Conservation (phyloP, 2,113 vertebrate species). For the Cyphomyrus discorhynchus region DNA sequence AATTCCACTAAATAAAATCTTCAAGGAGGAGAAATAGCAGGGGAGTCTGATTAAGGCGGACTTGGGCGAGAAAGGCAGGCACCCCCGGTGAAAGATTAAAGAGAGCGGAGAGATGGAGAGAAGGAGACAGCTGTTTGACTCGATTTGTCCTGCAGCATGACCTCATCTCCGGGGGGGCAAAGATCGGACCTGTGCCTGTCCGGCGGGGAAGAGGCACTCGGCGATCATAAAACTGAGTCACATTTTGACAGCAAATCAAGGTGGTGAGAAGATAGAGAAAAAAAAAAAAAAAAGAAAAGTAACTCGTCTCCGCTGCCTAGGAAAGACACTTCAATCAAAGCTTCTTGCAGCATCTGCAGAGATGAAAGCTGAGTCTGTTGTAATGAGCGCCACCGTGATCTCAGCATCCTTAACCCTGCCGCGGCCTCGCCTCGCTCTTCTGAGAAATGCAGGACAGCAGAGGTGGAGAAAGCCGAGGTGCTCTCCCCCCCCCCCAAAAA, state of each 20-base stretch:
- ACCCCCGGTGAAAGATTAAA: background rate
- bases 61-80: background rate
- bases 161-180: background rate
- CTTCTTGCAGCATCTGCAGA: background rate
- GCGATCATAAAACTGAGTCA: background rate
- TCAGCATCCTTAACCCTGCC: background rate
- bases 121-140: background rate
- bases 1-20: background rate
- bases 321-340: background rate
- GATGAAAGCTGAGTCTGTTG: background rate
- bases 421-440: background rate
- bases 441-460: background rate
- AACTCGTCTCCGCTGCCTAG: background rate
- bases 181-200: background rate
- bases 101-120: background rate
- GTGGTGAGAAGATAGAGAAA: background rate
- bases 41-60: background rate
- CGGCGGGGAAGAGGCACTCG: background rate
- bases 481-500: too few relatives aligned
- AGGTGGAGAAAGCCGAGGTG: background rate
- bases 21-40: background rate
- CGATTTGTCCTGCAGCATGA: background rate
- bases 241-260: background rate
- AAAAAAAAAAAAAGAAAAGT: background rate
- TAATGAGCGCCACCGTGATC: background rate